Percentiles rank a stretch among this genome's conserved stretches.
phyloP scores from a whole-genome alignment of 1,140 invertebrate species.

The Drosophila ananassae region DNA sequence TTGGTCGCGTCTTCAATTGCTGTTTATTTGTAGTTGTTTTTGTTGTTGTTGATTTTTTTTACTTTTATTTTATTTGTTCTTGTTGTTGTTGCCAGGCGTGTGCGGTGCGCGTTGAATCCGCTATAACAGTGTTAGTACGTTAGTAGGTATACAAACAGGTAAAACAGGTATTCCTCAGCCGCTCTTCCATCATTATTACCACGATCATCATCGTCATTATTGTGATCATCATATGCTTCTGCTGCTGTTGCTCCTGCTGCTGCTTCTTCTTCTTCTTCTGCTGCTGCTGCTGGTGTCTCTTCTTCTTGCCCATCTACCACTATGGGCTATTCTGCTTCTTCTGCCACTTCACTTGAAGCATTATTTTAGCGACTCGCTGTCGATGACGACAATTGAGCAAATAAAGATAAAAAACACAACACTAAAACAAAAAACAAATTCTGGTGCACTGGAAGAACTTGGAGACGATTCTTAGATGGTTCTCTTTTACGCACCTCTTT shows the following conservation, averaged over 20 bases:
- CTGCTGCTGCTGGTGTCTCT: slow-evolving; percentile 19
- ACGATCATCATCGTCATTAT: slow-evolving; percentile 41
- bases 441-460: slow-evolving; percentile 11
- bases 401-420: slow-evolving; percentile 66
- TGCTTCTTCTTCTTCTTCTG: slow-evolving; percentile 1
- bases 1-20: slow-evolving; percentile 63
- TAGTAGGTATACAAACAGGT: slow-evolving; percentile 84
- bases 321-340: slow-evolving; percentile 36
- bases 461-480: too few species aligned
- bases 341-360: slow-evolving; percentile 71
- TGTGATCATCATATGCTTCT: slow-evolving; percentile 36
- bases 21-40: slow-evolving; percentile 20
- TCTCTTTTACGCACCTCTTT: too few species aligned
- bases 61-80: slow-evolving; percentile 7
- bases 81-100: slow-evolving; percentile 67
- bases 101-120: slow-evolving; percentile 77
- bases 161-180: slow-evolving; percentile 81
- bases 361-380: slow-evolving; percentile 69
- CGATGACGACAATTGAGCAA: slow-evolving; percentile 78
- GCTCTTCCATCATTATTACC: slow-evolving; percentile 60
- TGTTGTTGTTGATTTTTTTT: slow-evolving; percentile 22
- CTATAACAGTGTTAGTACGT: slow-evolving; percentile 84
- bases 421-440: slow-evolving; percentile 9
- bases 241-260: slow-evolving; percentile 19
- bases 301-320: slow-evolving; percentile 38